phyloP scores from a whole-genome alignment of 2,113 vertebrate genomes.

The Elephantulus edwardii region DNA sequence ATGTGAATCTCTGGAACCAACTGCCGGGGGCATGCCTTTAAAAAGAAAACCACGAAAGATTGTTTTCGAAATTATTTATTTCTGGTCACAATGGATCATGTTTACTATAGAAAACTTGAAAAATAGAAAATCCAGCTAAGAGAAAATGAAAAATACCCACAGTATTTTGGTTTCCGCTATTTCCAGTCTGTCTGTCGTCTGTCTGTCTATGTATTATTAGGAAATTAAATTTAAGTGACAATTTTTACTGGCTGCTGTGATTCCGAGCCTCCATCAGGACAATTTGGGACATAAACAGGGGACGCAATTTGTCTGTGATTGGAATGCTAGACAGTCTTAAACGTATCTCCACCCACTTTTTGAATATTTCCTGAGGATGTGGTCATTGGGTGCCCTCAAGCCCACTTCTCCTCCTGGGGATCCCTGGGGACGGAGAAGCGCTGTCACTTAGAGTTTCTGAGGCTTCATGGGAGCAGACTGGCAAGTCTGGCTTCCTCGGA shows the following conservation, averaged over 20 bases:
- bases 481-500: not conserved
- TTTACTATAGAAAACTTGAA: conserved; percentile 33
- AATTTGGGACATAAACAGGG: not conserved
- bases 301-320: not conserved
- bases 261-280: not conserved
- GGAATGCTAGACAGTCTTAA: not conserved
- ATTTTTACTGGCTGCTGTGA: not conserved
- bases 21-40: not conserved
- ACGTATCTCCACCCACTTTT: not conserved
- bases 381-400: not conserved
- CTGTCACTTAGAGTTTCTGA: not conserved
- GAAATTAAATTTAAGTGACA: not conserved
- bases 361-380: not conserved
- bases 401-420: too few species aligned
- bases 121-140: not conserved
- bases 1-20: not conserved
- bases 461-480: not conserved
- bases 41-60: conserved; percentile 28
- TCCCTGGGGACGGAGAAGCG: not conserved
- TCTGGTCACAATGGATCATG: conserved; percentile 18
- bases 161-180: not conserved
- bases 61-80: too few species aligned
- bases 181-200: not conserved
- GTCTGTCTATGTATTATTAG: not conserved
- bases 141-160: conserved; percentile 5